Base-by-base conservation (phyloP, 2,113 vertebrate species). In the Tenebrosternarchus preto region DNA sequence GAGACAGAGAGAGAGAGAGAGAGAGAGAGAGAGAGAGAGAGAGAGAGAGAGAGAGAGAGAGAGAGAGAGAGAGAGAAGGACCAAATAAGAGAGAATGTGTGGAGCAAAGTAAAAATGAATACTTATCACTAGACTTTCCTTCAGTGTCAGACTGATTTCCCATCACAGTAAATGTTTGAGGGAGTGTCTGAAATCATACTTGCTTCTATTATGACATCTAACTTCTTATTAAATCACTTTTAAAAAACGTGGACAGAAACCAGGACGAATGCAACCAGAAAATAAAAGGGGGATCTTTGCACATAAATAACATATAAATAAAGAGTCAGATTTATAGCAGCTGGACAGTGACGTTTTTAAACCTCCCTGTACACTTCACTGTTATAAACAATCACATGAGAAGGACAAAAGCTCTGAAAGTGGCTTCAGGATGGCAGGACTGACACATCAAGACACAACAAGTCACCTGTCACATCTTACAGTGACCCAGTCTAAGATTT, bases 401-500 rank as follows among this genome's bases (percentile, higher is more conserved):
- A 7, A 36, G 36, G 36, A 36, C 36, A 36, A 3, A 36, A 5
- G 39, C 39, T 43, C 6, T 43, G 39, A 43, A 43, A 43, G 39
- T 7, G 6, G 39, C 39, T 9, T 43, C 39, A 43, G 39, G n/a
- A 43, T 43, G 39, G 39, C 39, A 43, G 39, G 39, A n/a, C 8
- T 31, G 1, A 59, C 22, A 39, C 5, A 19, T 19, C 55, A 60
- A 20, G 36, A 61, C 57, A 43, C 59, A 39, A 11, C 11, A 25
- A 33, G 25, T 43, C 15, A 9, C 5, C 8, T 46, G 57, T 61
- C 25, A 31, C 27, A 15, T 3, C 11, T 59, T 3, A 16, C 29
- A 33, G 36, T 56, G 43, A 53, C n/a, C 36, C 43, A 67, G 25
- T 76, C 80, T 76, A 70, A 77, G 46, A 67, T 57, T 68, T 60